Conservation (phyloP, 2,113 vertebrate genomes). For the Peromyscus maniculatus region DNA sequence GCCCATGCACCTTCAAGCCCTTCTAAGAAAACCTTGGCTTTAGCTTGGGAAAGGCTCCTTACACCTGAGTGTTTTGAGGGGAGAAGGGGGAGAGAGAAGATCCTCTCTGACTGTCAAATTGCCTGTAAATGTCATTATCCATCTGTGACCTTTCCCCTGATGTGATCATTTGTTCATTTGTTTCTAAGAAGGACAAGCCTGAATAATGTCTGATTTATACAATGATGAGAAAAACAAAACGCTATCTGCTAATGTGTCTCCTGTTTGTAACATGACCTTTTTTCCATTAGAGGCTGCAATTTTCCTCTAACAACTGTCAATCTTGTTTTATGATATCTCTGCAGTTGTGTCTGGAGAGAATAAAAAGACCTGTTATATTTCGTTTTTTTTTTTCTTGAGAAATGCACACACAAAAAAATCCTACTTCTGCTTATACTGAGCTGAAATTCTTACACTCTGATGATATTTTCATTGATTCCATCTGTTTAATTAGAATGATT, state of each 20-base stretch:
- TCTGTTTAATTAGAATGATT: conserved; percentile 48
- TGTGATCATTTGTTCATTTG: background rate
- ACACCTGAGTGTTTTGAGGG: background rate
- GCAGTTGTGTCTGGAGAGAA: background rate
- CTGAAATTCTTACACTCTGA: background rate
- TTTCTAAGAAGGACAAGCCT: background rate
- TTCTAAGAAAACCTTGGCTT: background rate
- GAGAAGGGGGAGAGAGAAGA: background rate
- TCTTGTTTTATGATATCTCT: background rate
- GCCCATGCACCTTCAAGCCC: background rate
- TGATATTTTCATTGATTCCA: conserved; percentile 11
- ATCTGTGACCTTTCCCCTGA: background rate
- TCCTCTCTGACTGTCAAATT: background rate
- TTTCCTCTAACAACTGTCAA: background rate
- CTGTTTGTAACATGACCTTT: background rate
- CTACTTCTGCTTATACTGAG: background rate
- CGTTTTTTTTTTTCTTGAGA: background rate
- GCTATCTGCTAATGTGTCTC: background rate
- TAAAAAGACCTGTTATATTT: background rate
- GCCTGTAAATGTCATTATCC: background rate
- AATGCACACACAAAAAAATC: background rate
- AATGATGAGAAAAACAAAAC: background rate
- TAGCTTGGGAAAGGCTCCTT: background rate
- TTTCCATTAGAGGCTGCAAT: background rate
- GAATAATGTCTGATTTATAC: background rate